Evolutionary conservation across 92 coral and sea anemone species (phyloP).

Genomic region (Zoanthus gigantus): DNA sequence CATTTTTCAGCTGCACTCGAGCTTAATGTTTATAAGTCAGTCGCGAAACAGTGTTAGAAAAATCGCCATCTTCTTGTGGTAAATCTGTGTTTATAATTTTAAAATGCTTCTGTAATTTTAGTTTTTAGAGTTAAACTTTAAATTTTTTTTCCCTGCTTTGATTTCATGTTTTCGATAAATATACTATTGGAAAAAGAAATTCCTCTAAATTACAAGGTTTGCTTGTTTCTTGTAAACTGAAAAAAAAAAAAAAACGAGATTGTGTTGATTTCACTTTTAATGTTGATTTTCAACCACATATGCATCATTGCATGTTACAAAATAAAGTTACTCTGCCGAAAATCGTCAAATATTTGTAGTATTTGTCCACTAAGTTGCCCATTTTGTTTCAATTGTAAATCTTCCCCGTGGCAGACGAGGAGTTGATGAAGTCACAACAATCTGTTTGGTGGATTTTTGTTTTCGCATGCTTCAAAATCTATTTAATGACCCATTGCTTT

Average conservation of each 20-base stretch:
- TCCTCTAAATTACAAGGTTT: not conserved
- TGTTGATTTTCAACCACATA: not conserved
- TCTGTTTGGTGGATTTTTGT: not conserved
- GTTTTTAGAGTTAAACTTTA: too few species aligned
- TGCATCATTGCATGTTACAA: not conserved
- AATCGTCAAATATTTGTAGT: not conserved
- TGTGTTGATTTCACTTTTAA: not conserved
- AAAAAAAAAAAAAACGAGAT: not conserved
- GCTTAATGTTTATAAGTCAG: too few species aligned
- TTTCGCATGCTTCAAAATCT: not conserved
- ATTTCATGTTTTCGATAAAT: too few species aligned
- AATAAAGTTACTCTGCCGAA: not conserved
- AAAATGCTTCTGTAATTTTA: too few species aligned
- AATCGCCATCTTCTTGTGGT: too few species aligned
- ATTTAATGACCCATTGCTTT: not conserved
- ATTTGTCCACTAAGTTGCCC: not conserved
- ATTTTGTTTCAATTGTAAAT: not conserved
- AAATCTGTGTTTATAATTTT: too few species aligned
- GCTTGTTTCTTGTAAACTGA: not conserved
- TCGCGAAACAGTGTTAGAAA: too few species aligned
- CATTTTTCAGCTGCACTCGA: too few species aligned
- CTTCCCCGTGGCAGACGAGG: not conserved
- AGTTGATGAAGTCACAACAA: not conserved
- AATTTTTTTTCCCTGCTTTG: too few species aligned
- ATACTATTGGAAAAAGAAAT: too few species aligned